Percentiles rank a stretch among this genome's conserved stretches.
These are phyloP conservation scores for Parazoanthus swiftii DNA, from an alignment of 92 coral and sea anemone species.

Conservation along the genomic window DNA sequence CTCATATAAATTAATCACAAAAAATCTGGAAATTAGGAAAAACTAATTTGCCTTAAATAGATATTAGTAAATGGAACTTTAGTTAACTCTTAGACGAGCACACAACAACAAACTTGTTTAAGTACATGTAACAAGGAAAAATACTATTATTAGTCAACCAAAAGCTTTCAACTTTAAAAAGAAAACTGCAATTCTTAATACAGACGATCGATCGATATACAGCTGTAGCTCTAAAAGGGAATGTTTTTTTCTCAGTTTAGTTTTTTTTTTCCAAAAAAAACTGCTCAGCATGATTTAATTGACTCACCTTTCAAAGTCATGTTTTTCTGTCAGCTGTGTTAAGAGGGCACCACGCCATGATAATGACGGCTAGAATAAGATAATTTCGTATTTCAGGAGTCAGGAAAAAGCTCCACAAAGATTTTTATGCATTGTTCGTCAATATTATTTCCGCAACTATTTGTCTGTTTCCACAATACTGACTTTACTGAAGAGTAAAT, in stretches of 20 bases:
- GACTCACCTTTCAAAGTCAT: slow-evolving; percentile 1
- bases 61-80: no score
- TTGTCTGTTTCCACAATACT: neutral
- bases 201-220: no score
- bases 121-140: no score
- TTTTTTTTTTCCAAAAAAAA: neutral
- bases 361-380: neutral
- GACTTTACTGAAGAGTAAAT: neutral
- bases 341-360: neutral
- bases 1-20: neutral
- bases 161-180: no score
- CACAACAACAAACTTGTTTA: no score
- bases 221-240: neutral
- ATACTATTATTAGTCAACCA: no score
- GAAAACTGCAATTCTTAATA: no score
- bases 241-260: neutral
- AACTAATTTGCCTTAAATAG: neutral
- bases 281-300: neutral
- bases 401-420: neutral
- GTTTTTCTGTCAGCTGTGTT: neutral
- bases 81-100: no score
- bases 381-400: neutral
- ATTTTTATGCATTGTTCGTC: neutral
- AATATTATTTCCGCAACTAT: neutral
- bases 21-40: neutral